Conservation (phyloP, 1,140 invertebrate genomes). For the Centruroides sculpturatus region DNA sequence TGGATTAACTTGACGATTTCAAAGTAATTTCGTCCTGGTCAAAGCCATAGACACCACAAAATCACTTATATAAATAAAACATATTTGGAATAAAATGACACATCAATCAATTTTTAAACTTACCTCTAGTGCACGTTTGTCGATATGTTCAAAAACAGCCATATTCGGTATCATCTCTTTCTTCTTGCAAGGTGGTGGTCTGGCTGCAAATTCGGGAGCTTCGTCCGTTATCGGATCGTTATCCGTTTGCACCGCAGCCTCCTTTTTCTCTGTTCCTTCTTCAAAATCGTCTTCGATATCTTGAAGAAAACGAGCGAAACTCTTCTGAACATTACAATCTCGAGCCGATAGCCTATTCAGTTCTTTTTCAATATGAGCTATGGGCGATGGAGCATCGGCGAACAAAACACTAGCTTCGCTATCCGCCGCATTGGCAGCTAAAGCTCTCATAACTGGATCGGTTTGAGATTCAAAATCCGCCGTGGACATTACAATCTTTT, state of each 20-base stretch:
- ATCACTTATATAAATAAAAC: no score
- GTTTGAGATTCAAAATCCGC: slow-evolving; percentile 21
- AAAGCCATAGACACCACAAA: no score
- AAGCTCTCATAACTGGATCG: slow-evolving; percentile 16
- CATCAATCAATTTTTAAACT: not conserved
- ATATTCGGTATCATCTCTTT: slow-evolving; percentile 20
- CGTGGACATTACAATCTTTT: not conserved
- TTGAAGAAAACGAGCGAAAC: no score
- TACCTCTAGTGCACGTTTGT: slow-evolving; percentile 18
- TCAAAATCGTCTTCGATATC: not conserved
- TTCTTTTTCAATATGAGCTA: slow-evolving; percentile 20
- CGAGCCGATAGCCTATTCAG: not conserved
- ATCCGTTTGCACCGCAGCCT: slow-evolving; percentile 23
- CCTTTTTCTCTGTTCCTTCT: slow-evolving; percentile 8
- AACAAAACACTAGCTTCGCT: slow-evolving; percentile 16
- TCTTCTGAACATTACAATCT: no score
- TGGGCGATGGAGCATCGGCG: slow-evolving; percentile 17
- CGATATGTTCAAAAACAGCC: slow-evolving; percentile 18
- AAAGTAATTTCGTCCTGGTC: no score
- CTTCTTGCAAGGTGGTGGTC: slow-evolving; percentile 23
- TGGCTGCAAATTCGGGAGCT: slow-evolving; percentile 24
- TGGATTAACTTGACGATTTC: no score
- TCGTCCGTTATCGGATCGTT: slow-evolving; percentile 25
- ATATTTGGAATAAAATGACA: no score
- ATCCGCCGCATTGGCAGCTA: slow-evolving; percentile 20